A percentile compares a stretch with the other conserved stretches of the same genome.
Conservation (phyloP, 2,113 vertebrate genomes). For the Stigmatopora argus region DNA sequence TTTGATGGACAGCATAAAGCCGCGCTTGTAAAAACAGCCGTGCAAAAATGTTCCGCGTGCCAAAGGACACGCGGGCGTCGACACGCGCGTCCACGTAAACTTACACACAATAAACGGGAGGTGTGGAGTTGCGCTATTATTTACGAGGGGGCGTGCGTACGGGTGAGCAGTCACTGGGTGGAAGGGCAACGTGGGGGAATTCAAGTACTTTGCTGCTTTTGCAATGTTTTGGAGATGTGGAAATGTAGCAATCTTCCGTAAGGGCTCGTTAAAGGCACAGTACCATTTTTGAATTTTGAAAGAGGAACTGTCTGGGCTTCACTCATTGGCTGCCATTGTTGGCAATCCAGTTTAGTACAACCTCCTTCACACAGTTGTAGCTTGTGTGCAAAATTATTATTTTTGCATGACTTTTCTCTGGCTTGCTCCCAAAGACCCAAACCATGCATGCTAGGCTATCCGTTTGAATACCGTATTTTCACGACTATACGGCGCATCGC, state of each 20-base stretch:
- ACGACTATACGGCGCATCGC: too few species aligned
- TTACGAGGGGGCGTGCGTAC: conserved; percentile 44
- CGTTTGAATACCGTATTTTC: too few species aligned
- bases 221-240: conserved; percentile 1
- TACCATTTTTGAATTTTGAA: too few species aligned
- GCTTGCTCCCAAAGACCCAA: too few species aligned
- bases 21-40: conserved; percentile 61
- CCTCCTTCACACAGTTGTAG: too few species aligned
- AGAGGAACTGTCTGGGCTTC: background rate
- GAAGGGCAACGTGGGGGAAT: conserved; percentile 15
- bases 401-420: too few species aligned
- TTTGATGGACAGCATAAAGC: conserved; percentile 63
- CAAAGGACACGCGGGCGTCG: conserved; percentile 23
- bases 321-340: too few species aligned
- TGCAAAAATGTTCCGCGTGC: conserved; percentile 60
- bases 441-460: too few species aligned
- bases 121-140: conserved; percentile 40
- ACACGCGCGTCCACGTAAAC: conserved; percentile 15
- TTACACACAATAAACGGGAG: conserved; percentile 42
- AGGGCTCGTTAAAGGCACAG: background rate
- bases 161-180: conserved; percentile 49
- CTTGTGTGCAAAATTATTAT: too few species aligned
- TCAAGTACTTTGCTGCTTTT: conserved; percentile 18
- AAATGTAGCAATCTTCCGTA: background rate
- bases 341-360: too few species aligned